A percentile compares a stretch with the other conserved stretches of the same genome.
phyloP scores from a whole-genome alignment of 37 sponge, comb jelly and placozoan species.

The Tethya wilhelma region DNA sequence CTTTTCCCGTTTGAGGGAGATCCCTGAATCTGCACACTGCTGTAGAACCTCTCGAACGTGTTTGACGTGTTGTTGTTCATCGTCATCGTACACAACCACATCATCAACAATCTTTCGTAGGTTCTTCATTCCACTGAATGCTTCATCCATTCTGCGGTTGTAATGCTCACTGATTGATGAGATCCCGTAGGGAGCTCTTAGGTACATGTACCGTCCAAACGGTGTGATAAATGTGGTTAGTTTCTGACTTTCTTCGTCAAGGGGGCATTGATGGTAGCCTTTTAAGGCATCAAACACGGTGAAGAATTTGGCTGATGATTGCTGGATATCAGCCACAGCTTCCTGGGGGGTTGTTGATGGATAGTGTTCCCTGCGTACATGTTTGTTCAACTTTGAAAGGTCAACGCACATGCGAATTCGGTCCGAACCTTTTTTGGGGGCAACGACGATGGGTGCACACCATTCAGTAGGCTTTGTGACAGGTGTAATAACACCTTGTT shows the following conservation, averaged over 20 bases:
- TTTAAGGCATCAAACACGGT: constrained; percentile 43
- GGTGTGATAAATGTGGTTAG: constrained; percentile 66
- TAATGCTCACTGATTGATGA: constrained; percentile 62
- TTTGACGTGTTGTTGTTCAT: constrained; percentile 16
- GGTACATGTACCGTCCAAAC: constrained; percentile 44
- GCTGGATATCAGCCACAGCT: constrained; percentile 44
- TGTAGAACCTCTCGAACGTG: constrained; percentile 35
- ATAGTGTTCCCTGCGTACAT: constrained; percentile 32
- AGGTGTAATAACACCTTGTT: constrained; percentile 28
- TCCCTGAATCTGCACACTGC: constrained; percentile 23
- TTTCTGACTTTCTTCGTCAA: constrained; percentile 48
- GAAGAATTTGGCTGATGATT: constrained; percentile 33
- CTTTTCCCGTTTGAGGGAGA: constrained; percentile 48
- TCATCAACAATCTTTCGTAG: constrained; percentile 30
- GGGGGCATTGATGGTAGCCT: constrained; percentile 58
- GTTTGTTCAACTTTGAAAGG: constrained; percentile 32
- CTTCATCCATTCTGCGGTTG: constrained; percentile 52
- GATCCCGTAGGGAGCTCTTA: constrained; percentile 47
- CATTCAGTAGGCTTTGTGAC: constrained; percentile 52
- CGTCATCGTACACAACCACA: constrained; percentile 31
- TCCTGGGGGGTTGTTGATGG: constrained; percentile 26
- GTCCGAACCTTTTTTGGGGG: constrained; percentile 50
- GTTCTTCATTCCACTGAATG: constrained; percentile 21
- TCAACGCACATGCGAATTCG: constrained; percentile 47
- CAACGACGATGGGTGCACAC: constrained; percentile 49